Evolutionary conservation across 2,113 vertebrate species (phyloP), one percentile per base, ranked within the genome.

Genomic region (Spheniscus mendiculus): DNA sequence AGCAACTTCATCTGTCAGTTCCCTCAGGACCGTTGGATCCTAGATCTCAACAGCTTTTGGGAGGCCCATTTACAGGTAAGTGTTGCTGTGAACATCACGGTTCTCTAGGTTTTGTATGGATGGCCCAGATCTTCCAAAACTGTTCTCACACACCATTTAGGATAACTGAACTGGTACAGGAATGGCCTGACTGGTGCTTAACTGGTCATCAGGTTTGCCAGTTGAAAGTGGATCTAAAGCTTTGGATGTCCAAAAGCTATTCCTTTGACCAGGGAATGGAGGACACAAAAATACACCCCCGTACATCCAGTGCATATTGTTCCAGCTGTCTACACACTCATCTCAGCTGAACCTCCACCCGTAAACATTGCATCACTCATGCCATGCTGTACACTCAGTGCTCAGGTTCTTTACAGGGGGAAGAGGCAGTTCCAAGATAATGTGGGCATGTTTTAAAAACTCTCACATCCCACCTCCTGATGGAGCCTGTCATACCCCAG

Each of bases 21-120:
- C 14, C 3, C 6, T 66, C 25, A 26, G 8, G 3, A 38, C n/a
- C 3, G 1, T 25, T 0, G 2, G 26, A 87, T 50, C 44, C 16
- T 74, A 36, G 3, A 45, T 26, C 40, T 91, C 42, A 34, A 29
- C 8, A 67, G 8, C 3, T 62, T 88, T 93, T 81, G 34, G 6
- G 6, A 91, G 7, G 16, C 6, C 10, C 8, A 17, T 42, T 67
- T 62, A n/a, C 14, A 85, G 5, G 9, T 30, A 67, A 45, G 3
- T 36, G 47, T 25, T 89, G 26, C 36, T 73, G 14, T 58, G 34
- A 38, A 38, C 27, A 56, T 53, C 12, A 55, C 12, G 4, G 5
- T 53, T 82, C 20, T 91, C n/a, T 58, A 53, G 9, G 5, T 44
- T 78, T 91, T 59, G 12, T 73, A 42, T 53, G 17, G 9, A n/a